These are phyloP conservation scores for Cactoblastis cactorum DNA, from an alignment of 2,888 invertebrate species.

Conservation along the genomic window DNA sequence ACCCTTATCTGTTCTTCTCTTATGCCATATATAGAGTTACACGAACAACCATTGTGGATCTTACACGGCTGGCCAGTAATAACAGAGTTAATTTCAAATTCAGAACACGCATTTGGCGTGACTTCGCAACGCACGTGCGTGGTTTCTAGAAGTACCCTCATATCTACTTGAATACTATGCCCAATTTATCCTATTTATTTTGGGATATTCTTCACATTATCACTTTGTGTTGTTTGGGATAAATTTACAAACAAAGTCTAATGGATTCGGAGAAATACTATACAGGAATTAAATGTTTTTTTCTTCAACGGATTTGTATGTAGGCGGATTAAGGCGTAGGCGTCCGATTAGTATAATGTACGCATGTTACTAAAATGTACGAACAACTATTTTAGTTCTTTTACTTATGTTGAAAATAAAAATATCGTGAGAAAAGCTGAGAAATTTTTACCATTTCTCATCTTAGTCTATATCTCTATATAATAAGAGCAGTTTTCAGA, in stretches of 20 bases:
- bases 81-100: constrained; percentile 37
- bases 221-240: constrained; percentile 33
- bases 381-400: no score
- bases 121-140: constrained; percentile 56
- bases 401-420: no score
- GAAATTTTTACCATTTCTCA: no score
- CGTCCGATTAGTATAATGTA: no score
- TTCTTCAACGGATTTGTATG: neutral
- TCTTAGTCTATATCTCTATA: no score
- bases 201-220: constrained; percentile 41
- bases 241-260: constrained; percentile 31
- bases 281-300: constrained; percentile 11
- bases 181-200: constrained; percentile 59
- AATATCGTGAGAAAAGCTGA: no score
- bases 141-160: constrained; percentile 26
- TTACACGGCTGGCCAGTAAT: constrained; percentile 39
- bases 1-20: constrained; percentile 20
- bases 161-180: constrained; percentile 50
- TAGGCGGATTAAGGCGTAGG: no score
- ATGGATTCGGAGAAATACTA: constrained; percentile 37
- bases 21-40: constrained; percentile 20
- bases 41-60: constrained; percentile 33
- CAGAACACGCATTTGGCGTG: constrained; percentile 52
- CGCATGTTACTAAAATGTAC: no score
- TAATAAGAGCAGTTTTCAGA: constrained; percentile 3